Conservation (phyloP, 2,113 vertebrate genomes). For the Sprattus sprattus region DNA sequence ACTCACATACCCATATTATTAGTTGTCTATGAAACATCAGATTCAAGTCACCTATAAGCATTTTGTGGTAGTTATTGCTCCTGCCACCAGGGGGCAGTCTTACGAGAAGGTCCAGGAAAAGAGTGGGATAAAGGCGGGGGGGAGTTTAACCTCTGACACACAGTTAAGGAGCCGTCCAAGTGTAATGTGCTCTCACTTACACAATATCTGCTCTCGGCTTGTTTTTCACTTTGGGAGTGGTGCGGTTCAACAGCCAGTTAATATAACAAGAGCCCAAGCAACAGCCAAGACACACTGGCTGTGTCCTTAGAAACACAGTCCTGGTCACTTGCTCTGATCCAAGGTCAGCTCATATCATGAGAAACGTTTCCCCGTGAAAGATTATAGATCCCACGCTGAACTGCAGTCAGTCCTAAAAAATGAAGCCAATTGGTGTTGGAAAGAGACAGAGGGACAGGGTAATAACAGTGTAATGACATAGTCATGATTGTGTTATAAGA, state of each 20-base stretch:
- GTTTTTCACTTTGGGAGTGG: slow-evolving; percentile 4
- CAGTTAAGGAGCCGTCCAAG: background rate
- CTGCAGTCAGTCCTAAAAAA: background rate
- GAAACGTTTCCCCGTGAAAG: background rate
- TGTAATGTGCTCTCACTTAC: slow-evolving; percentile 2
- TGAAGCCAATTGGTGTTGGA: background rate
- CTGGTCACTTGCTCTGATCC: background rate
- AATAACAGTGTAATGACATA: background rate
- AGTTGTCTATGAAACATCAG: background rate
- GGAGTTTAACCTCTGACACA: background rate
- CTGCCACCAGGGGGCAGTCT: background rate
- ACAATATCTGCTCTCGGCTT: slow-evolving; percentile 1
- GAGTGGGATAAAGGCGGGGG: background rate
- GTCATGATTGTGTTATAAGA: background rate
- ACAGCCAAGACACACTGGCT: slow-evolving; percentile 7
- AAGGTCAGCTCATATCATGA: background rate
- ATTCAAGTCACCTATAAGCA: background rate
- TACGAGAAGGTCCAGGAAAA: background rate
- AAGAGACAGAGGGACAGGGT: background rate
- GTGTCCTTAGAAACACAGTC: background rate
- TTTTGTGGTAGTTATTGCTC: background rate
- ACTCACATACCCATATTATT: background rate
- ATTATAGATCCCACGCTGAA: background rate
- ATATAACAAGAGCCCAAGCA: background rate
- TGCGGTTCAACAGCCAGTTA: background rate